These are phyloP conservation scores for Lycocerus yunnanus DNA, from an alignment of 2,888 invertebrate genomes.

Conservation along the genomic window DNA sequence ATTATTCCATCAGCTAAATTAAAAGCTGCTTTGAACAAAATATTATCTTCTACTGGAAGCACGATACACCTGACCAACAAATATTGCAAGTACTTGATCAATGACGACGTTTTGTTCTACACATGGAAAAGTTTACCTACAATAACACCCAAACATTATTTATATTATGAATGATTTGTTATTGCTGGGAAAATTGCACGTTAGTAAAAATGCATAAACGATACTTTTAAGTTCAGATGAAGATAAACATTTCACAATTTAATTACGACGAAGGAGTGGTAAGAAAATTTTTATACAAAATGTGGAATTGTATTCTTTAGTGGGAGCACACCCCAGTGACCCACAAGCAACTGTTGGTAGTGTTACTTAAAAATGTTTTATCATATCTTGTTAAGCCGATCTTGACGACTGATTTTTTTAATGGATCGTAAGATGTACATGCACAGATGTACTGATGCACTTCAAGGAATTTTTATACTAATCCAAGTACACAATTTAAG, in stretches of 20 bases:
- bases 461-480: conserved; percentile 89
- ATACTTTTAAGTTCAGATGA: conserved; percentile 15
- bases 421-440: conserved; percentile 87
- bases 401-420: conserved; percentile 86
- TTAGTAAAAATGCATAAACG: conserved; percentile 43
- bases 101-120: conserved; percentile 76
- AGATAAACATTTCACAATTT: conserved; percentile 52
- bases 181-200: conserved; percentile 49
- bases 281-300: conserved; percentile 67
- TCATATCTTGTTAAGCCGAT: conserved; percentile 80
- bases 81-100: conserved; percentile 76
- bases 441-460: conserved; percentile 85
- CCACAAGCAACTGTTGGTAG: conserved; percentile 78
- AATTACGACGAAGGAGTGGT: conserved; percentile 63
- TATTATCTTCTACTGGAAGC: conserved; percentile 66
- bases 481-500: conserved; percentile 92
- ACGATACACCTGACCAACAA: conserved; percentile 66
- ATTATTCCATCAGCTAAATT: conserved; percentile 71
- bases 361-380: conserved; percentile 82
- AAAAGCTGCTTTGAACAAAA: conserved; percentile 67
- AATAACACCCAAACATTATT: conserved; percentile 58
- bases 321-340: conserved; percentile 71
- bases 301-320: conserved; percentile 78
- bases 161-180: conserved; percentile 52
- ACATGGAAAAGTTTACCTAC: conserved; percentile 67